phyloP scores from a whole-genome alignment of 2,797 vertebrate genomes.

The Sylvilagus floridanus region DNA sequence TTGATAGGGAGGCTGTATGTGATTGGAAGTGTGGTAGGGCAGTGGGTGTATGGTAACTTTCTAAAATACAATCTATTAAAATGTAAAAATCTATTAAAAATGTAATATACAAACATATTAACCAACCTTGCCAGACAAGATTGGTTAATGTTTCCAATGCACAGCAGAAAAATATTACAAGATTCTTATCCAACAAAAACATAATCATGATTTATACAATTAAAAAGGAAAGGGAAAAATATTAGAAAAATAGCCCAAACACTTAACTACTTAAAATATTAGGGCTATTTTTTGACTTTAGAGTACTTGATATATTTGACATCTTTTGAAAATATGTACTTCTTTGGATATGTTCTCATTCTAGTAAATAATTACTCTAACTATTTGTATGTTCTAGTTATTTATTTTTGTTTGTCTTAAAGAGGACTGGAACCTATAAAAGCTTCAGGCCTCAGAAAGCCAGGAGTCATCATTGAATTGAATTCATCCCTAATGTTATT shows the following conservation, averaged over 20 bases:
- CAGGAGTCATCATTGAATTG: not conserved
- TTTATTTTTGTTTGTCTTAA: constrained; percentile 18
- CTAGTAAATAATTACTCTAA: not conserved
- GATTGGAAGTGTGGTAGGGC: not conserved
- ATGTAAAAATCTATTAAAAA: not conserved
- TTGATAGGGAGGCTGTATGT: not conserved
- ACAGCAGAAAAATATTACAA: not conserved
- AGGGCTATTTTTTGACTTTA: not conserved
- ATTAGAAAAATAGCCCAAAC: not conserved
- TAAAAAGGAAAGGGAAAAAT: not conserved
- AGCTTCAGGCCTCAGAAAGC: not conserved
- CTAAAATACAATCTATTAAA: not conserved
- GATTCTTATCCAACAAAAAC: not conserved
- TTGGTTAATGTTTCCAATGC: not conserved
- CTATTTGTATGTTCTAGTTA: not conserved
- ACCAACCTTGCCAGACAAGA: not conserved
- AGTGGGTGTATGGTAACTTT: not conserved
- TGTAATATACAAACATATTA: not conserved
- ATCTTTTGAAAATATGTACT: not conserved
- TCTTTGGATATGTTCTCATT: not conserved
- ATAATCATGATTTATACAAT: not conserved
- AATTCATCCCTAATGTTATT: not conserved
- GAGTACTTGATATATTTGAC: not conserved
- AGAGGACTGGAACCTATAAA: not conserved
- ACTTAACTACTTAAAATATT: constrained; percentile 5